Evolutionary conservation across 30 jellyfish, hydroid and myxozoan species (phyloP).

Genomic region (Hydra vulgaris): DNA sequence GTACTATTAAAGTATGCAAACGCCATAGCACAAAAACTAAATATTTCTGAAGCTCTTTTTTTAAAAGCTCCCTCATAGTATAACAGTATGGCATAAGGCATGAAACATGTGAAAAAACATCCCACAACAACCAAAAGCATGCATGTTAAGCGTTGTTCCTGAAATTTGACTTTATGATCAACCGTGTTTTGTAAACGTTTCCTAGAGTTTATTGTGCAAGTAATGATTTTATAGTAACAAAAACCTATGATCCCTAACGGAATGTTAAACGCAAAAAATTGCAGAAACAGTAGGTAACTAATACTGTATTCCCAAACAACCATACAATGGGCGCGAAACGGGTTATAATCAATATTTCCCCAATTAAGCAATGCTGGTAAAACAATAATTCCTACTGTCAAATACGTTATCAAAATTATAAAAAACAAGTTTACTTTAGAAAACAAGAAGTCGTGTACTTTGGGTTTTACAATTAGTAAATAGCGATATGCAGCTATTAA

Average conservation of each 20-base stretch:
- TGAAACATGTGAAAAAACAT: conserved; percentile 3
- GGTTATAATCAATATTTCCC: conserved; percentile 24
- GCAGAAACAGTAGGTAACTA: conserved; percentile 17
- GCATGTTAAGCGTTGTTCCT: background rate
- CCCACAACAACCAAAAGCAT: conserved; percentile 17
- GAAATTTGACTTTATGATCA: conserved; percentile 9
- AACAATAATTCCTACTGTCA: background rate
- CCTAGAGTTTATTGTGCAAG: conserved; percentile 13
- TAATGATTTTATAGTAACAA: conserved; percentile 23
- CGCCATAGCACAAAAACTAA: conserved; percentile 8
- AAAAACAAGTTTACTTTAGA: background rate
- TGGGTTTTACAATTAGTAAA: conserved; percentile 5
- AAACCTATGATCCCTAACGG: conserved; percentile 9
- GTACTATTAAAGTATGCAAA: conserved; percentile 18
- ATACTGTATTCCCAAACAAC: conserved; percentile 29
- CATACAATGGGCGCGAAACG: conserved; percentile 15
- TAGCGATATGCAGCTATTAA: conserved; percentile 30
- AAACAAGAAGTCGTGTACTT: background rate
- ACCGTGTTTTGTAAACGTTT: conserved; percentile 9
- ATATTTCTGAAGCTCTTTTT: background rate
- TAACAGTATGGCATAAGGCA: conserved; percentile 20
- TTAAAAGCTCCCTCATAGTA: conserved; percentile 14
- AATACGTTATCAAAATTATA: background rate
- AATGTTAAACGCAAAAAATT: conserved; percentile 12
- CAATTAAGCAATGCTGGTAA: conserved; percentile 33